Conservation (phyloP, 2,113 vertebrate species). For the Paraplagusia blochii region DNA sequence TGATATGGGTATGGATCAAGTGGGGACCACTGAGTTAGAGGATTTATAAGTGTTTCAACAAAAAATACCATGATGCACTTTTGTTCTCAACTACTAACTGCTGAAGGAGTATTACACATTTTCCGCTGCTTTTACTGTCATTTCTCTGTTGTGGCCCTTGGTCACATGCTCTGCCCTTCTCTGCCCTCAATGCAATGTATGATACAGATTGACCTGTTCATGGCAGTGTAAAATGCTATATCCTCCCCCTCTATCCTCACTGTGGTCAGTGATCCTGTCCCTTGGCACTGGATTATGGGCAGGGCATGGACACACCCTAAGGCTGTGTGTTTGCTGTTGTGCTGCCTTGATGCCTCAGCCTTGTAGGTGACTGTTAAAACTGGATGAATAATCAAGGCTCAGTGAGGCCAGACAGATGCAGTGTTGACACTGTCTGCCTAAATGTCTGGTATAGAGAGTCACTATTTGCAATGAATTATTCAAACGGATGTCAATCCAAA, state of each 20-base stretch:
- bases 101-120: no score
- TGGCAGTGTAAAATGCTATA: conserved; percentile 43
- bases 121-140: conserved; percentile 7
- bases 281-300: conserved; percentile 54
- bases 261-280: conserved; percentile 54
- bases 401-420: not conserved
- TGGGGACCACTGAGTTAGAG: no score
- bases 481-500: no score
- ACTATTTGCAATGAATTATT: no score
- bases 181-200: no score
- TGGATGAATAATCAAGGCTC: conserved; percentile 2
- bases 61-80: no score
- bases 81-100: no score
- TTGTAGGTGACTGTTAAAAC: conserved; percentile 10
- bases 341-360: conserved; percentile 6
- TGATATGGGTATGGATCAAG: no score
- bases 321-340: conserved; percentile 41
- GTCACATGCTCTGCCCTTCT: conserved; percentile 23
- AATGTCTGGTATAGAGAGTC: not conserved
- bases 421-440: not conserved
- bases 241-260: conserved; percentile 52
- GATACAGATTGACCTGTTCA: conserved; percentile 43
- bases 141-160: conserved; percentile 4
- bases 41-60: no score
- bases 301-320: conserved; percentile 48